phyloP scores from a whole-genome alignment of 64 coral and sea anemone species.

The Porites lutea region DNA sequence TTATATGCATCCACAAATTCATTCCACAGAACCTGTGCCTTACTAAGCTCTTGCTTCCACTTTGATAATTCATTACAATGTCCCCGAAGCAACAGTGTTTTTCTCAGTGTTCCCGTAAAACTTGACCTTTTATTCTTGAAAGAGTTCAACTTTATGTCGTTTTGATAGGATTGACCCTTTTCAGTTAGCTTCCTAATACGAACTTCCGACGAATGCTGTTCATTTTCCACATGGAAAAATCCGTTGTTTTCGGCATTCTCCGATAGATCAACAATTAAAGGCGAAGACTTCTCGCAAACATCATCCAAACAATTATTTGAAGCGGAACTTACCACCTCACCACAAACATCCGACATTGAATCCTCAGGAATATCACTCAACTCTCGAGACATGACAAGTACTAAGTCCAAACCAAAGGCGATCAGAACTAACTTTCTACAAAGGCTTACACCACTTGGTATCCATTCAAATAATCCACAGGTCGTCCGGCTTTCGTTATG shows the following conservation, averaged over 20 bases:
- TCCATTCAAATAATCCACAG: neutral
- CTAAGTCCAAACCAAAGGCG: too few species aligned
- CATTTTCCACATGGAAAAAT: neutral
- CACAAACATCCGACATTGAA: neutral
- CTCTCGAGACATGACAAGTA: neutral
- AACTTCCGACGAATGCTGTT: neutral
- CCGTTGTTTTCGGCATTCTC: neutral
- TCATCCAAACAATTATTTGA: neutral
- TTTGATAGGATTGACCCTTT: constrained; percentile 27
- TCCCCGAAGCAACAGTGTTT: constrained; percentile 51
- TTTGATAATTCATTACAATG: neutral
- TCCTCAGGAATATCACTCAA: neutral
- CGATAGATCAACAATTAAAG: constrained; percentile 15
- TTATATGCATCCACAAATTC: constrained; percentile 31
- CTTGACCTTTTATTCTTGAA: constrained; percentile 39
- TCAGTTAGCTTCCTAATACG: constrained; percentile 27
- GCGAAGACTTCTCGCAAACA: constrained; percentile 2
- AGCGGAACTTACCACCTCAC: neutral
- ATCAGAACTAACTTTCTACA: neutral
- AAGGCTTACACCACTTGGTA: neutral
- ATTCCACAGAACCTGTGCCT: constrained; percentile 57
- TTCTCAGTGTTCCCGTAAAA: constrained; percentile 34
- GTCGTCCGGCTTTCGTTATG: neutral
- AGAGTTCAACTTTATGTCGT: constrained; percentile 19
- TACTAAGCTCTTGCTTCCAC: constrained; percentile 45